A percentile compares a stretch with the other conserved stretches of the same genome.
phyloP scores from a whole-genome alignment of 2,113 vertebrate genomes.

The Nannospalax galili region DNA sequence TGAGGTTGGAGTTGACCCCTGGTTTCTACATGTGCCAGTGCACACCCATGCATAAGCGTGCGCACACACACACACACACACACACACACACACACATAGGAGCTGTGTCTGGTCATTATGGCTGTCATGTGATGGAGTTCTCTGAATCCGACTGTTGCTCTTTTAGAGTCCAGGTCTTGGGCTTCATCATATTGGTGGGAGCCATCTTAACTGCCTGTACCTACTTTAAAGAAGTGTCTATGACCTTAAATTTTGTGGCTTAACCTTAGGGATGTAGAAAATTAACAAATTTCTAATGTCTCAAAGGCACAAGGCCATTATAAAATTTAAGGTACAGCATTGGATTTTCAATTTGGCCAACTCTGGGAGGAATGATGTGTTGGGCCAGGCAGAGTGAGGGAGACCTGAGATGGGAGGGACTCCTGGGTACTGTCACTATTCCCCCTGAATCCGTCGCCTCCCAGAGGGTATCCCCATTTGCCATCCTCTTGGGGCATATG shows the following conservation, averaged over 20 bases:
- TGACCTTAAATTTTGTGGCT: background rate
- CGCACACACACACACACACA: no score
- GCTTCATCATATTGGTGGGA: background rate
- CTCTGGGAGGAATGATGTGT: fast-evolving
- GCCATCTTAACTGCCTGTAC: background rate
- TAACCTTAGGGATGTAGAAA: background rate
- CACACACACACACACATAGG: no score
- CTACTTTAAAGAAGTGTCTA: background rate
- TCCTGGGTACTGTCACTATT: background rate
- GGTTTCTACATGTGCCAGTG: background rate
- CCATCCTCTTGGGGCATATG: background rate
- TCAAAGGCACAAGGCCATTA: background rate
- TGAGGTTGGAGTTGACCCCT: background rate
- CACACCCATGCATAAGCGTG: no score
- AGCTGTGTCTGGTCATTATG: fast-evolving
- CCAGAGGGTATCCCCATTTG: background rate
- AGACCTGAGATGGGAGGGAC: background rate
- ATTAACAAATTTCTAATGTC: background rate
- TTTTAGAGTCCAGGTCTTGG: background rate
- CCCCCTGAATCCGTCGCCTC: background rate
- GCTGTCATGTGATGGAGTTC: fast-evolving
- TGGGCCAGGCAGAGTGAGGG: background rate
- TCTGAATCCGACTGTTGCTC: background rate
- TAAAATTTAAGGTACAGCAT: fast-evolving
- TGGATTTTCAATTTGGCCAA: background rate